Evolutionary conservation across 2,797 vertebrate species (phyloP), one percentile per base, ranked within the genome.

Genomic region (Gymnocypris eckloni): DNA sequence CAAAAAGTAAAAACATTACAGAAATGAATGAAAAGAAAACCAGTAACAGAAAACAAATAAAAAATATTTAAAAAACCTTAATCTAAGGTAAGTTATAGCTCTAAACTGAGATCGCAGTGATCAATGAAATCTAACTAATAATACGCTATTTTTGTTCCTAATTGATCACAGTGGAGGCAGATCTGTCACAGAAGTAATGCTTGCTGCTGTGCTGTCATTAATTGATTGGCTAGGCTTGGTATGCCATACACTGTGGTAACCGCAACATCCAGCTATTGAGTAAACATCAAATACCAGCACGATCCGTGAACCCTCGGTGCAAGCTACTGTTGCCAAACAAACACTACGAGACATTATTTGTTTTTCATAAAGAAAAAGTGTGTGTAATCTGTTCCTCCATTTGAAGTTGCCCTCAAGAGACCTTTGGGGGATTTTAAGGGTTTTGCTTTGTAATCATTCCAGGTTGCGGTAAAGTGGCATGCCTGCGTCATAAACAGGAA

Each of bases 401-500:
- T 78, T 79, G 25, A 79, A 71, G 78, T 73, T 80, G 41, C 69
- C 69, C 28, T 45, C 39, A 80, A 22, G 28, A 81, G 77, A 80
- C 15, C 84, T 52, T 18, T 45, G 25, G 22, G 45, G 28, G 18
- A 64, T 81, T 43, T 79, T 79, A 86, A 61, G 76, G n/a, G 22
- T 69, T 82, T 71, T 61, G 41, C 76, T 59, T 56, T 66, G 45
- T 15, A 33, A 70, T 52, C 72, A 15, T 75, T 81, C 73, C 80
- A 83, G n/a, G 64, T 84, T 86, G 64, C 2, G 12, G 75, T 73
- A 77, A 56, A 69, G n/a, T 67, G 67, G 39, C 28, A 73, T 61
- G 76, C 37, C 39, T 41, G 22, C 13, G 52, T 79, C 81, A 85
- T 84, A 87, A 89, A 86, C 82, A 87, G 69, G 85, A 89, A 87